These are phyloP conservation scores for Chaetodon trifasciatus DNA, from an alignment of 2,797 vertebrate genomes.

Conservation along the genomic window DNA sequence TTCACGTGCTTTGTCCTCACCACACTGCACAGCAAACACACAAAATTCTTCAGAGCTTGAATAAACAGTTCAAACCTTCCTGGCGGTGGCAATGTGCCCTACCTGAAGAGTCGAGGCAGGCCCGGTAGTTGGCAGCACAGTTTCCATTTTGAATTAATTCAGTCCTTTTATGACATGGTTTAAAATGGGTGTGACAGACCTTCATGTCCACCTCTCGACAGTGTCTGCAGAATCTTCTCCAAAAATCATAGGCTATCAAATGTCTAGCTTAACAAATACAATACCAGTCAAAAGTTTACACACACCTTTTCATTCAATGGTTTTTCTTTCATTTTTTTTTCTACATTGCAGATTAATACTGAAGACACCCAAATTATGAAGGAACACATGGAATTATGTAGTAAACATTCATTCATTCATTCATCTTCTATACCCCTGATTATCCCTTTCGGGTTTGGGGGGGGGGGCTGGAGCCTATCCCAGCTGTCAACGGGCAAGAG, in stretches of 20 bases:
- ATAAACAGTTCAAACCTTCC: neutral
- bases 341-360: too few species aligned
- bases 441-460: too few species aligned
- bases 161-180: too few species aligned
- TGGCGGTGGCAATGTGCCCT: neutral
- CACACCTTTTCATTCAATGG: too few species aligned
- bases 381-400: too few species aligned
- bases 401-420: too few species aligned
- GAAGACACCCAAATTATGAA: too few species aligned
- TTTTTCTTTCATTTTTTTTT: too few species aligned
- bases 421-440: too few species aligned
- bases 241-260: neutral
- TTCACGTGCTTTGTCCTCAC: neutral
- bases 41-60: neutral
- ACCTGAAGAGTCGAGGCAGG: neutral
- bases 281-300: too few species aligned
- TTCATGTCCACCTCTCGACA: neutral
- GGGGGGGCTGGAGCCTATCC: too few species aligned
- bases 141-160: neutral
- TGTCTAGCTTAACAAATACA: neutral
- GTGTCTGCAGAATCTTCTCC: neutral
- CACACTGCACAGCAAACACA: neutral
- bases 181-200: neutral
- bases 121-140: neutral
- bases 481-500: too few species aligned